Evolutionary conservation across 2,797 vertebrate genomes (phyloP).

Genomic region (Botia kubotai): DNA sequence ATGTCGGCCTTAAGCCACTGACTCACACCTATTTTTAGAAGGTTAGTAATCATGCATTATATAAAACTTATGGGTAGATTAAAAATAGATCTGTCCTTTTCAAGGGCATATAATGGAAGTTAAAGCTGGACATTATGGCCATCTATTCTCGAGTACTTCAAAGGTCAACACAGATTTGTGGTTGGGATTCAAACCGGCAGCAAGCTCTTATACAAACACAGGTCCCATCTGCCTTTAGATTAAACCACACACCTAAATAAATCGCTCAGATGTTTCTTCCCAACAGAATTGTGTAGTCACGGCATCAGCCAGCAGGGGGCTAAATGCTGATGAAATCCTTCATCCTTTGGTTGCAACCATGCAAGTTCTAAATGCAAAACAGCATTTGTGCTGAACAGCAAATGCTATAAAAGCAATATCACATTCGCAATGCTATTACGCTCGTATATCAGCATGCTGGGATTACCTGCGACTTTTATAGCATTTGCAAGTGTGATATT

Average conservation of each 20-base stretch:
- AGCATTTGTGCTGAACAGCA: neutral
- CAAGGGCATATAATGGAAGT: neutral
- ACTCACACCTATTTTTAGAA: neutral
- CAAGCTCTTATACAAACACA: neutral
- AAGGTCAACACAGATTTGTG: neutral
- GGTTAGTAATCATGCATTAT: neutral
- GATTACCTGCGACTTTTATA: neutral
- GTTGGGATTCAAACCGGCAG: neutral
- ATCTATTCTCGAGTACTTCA: neutral
- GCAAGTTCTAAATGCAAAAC: neutral
- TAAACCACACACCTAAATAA: too few species aligned
- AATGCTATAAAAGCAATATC: neutral
- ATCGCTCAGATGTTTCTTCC: too few species aligned
- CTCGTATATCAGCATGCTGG: neutral
- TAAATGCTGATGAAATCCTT: too few species aligned
- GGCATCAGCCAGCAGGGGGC: neutral
- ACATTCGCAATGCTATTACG: neutral
- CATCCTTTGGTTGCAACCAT: too few species aligned
- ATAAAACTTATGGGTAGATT: neutral
- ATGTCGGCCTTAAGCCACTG: neutral
- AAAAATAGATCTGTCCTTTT: neutral
- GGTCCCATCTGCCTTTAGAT: too few species aligned
- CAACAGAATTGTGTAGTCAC: neutral
- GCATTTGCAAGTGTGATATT: neutral
- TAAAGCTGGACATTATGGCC: neutral